Conservation (phyloP, 1,140 invertebrate genomes). For the Chrysoperla carnea region DNA sequence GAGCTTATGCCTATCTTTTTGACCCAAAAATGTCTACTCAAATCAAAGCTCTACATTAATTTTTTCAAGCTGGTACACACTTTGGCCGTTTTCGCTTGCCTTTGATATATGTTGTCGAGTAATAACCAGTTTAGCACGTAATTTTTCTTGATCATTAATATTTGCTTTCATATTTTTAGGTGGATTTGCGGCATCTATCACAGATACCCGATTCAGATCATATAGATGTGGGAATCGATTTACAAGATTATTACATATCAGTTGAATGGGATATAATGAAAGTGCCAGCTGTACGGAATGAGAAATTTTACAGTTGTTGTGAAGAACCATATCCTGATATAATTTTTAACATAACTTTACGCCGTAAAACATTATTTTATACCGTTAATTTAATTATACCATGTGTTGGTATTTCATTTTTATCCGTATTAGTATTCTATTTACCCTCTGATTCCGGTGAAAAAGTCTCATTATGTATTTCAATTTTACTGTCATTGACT, state of each 20-base stretch:
- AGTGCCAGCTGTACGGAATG: conserved; percentile 70
- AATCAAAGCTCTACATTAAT: too few relatives aligned
- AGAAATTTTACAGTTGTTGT: conserved; percentile 81
- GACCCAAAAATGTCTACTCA: too few relatives aligned
- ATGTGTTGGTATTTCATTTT: conserved; percentile 90
- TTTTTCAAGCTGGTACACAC: too few relatives aligned
- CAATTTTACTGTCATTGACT: conserved; percentile 93
- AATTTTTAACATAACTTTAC: conserved; percentile 92
- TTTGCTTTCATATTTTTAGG: conserved; percentile 34
- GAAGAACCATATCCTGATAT: conserved; percentile 90
- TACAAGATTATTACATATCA: conserved; percentile 88
- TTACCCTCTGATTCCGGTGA: conserved; percentile 95
- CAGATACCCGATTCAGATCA: conserved; percentile 65
- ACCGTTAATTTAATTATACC: conserved; percentile 93
- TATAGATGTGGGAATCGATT: conserved; percentile 76
- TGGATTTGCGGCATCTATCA: conserved; percentile 70
- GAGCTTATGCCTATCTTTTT: too few relatives aligned
- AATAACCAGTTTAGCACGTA: too few relatives aligned
- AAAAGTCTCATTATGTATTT: conserved; percentile 95
- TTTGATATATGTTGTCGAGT: too few relatives aligned
- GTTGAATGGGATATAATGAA: conserved; percentile 95
- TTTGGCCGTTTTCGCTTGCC: too few relatives aligned
- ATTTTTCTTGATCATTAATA: too few relatives aligned
- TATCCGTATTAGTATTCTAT: conserved; percentile 97
- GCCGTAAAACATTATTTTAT: conserved; percentile 94